Conservation (phyloP, 2,797 vertebrate genomes). For the Tenualosa ilisha region DNA sequence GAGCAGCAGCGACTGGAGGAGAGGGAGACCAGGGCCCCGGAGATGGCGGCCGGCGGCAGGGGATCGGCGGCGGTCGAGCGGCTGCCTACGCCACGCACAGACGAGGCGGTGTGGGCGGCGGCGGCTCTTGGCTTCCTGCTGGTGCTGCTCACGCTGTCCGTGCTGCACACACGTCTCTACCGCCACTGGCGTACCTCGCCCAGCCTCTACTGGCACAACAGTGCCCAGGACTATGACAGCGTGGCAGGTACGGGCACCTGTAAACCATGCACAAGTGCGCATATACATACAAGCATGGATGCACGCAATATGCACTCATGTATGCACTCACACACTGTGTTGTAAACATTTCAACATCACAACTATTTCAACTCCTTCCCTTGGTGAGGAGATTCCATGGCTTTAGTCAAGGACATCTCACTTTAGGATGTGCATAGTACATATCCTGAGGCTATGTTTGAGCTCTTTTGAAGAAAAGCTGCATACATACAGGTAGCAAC, state of each 20-base stretch:
- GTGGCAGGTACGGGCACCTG: slow-evolving; percentile 75
- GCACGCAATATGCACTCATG: background rate
- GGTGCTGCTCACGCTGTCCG: slow-evolving; percentile 79
- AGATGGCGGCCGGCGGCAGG: background rate
- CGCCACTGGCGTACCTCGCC: slow-evolving; percentile 78
- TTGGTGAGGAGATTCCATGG: no score
- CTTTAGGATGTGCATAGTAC: no score
- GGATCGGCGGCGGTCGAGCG: slow-evolving; percentile 24
- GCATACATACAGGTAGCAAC: no score
- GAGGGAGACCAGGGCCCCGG: slow-evolving; percentile 44
- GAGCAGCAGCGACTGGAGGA: slow-evolving; percentile 31
- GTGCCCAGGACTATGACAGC: slow-evolving; percentile 77
- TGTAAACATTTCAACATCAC: no score
- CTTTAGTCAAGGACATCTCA: no score
- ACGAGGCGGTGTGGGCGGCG: slow-evolving; percentile 88
- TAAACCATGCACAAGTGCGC: background rate
- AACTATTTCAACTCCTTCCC: no score
- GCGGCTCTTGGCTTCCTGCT: slow-evolving; percentile 85
- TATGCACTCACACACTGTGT: background rate
- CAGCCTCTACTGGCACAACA: slow-evolving; percentile 84
- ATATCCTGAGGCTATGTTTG: no score
- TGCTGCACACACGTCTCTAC: slow-evolving; percentile 87
- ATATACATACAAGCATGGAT: background rate
- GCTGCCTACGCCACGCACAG: slow-evolving; percentile 71
- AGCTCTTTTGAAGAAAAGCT: no score